These are phyloP conservation scores for Pachyrhynchus sulphureomaculatus DNA, from an alignment of 1,140 invertebrate genomes.

Conservation along the genomic window DNA sequence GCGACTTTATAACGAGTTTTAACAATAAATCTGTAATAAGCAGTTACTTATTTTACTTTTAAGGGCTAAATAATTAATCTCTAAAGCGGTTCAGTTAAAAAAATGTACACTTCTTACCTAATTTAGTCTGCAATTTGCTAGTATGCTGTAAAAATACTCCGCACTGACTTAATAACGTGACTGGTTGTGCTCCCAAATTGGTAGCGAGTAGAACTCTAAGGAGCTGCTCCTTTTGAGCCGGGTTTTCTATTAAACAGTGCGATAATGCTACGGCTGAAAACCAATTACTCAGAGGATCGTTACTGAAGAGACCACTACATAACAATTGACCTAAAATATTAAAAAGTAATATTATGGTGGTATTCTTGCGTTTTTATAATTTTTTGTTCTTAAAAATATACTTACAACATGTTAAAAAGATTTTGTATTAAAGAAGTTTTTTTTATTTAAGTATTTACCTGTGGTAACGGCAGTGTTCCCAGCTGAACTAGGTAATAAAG, in stretches of 20 bases:
- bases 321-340: constrained; percentile 75
- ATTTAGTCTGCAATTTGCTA: constrained; percentile 83
- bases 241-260: constrained; percentile 88
- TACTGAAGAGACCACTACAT: constrained; percentile 89
- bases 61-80: too few species aligned
- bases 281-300: constrained; percentile 95
- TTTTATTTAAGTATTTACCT: too few species aligned
- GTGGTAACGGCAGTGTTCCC: constrained; percentile 59
- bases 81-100: too few species aligned
- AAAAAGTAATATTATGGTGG: too few species aligned
- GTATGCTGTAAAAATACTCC: constrained; percentile 81
- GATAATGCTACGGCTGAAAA: constrained; percentile 90
- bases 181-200: constrained; percentile 77
- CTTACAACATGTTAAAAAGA: background rate
- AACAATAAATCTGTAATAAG: too few species aligned
- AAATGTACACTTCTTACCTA: constrained; percentile 70
- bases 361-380: too few species aligned
- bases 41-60: too few species aligned
- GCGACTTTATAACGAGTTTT: too few species aligned
- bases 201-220: constrained; percentile 89
- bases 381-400: too few species aligned
- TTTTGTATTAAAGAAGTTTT: background rate
- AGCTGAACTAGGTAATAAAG: constrained; percentile 74
- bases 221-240: constrained; percentile 89
- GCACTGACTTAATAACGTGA: constrained; percentile 87